Evolutionary conservation across 2,888 invertebrate species (phyloP), one percentile per base, ranked within the genome.

Genomic region (Bursaphelenchus okinawaensis): DNA sequence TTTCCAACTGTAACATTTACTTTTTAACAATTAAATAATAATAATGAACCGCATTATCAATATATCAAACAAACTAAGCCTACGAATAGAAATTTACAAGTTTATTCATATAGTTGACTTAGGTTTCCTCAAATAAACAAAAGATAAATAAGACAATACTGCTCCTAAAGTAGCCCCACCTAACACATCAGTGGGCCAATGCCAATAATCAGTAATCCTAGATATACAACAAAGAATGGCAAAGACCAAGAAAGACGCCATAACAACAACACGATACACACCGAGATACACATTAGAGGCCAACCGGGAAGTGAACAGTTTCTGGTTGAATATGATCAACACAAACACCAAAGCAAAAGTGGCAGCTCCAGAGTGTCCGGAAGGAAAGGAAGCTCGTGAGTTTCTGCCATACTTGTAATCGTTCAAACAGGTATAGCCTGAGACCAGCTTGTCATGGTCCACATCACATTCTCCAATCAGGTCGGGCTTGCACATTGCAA

Each of bases 401-500:
- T 73, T 75, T 4, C 81, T 74, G n/a, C 66, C 65, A 24, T 62
- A 56, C 40, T 70, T 72, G 56, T 63, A 65, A 8, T 60, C 55
- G 20, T 62, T 29, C 19, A 65, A 64, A 55, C 79, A 76, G 52
- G 63, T 65, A 62, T 62, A 63, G 7, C 68, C 55, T n/a, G 69
- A 55, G 24, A 79, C 75, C 58, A 64, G 74, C 4, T 69, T 73
- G 7, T 68, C 55, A 23, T 70, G 66, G 29, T 74, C 70, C 2
- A 66, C 59, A 4, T 58, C 50, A 50, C 73, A 73, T 7, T 52
- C 26, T 16, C 22, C 29, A 3, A 51, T 16, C 63, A 61, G 75
- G 77, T 81, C 79, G 9, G 95, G 94, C 63, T 87, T 85, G 82
- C 96, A 98, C 0, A 93, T 89, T 72, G 87, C 88, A 81, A 93